Conservation (phyloP, 1,140 invertebrate species). For the Sminthurides bifidus region DNA sequence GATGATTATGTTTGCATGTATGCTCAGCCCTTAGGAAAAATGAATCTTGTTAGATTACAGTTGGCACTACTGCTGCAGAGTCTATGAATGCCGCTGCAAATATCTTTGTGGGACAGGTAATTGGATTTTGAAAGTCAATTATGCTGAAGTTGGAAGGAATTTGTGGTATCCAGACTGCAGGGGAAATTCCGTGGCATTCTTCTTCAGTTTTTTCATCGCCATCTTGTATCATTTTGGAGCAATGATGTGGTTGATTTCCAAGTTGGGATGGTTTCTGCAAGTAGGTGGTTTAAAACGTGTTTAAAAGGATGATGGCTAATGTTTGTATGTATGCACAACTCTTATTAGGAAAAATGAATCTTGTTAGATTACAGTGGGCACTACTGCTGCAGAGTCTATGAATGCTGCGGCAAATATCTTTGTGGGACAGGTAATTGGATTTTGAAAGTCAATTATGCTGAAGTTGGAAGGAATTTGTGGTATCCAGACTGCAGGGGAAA, state of each 20-base stretch:
- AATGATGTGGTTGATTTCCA: constrained; percentile 75
- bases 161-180: not conserved
- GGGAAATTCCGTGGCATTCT: constrained; percentile 62
- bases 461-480: not conserved
- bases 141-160: too few species aligned
- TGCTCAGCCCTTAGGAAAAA: too few species aligned
- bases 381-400: constrained; percentile 83
- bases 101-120: constrained; percentile 26
- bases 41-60: constrained; percentile 37
- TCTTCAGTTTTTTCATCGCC: constrained; percentile 76
- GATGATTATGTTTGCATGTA: not conserved
- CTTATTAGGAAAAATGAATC: not conserved
- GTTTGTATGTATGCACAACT: not conserved
- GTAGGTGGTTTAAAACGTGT: constrained; percentile 11
- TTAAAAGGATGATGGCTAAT: constrained; percentile 5
- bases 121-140: too few species aligned
- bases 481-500: not conserved
- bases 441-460: not conserved
- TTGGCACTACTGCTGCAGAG: constrained; percentile 82
- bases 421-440: constrained; percentile 15
- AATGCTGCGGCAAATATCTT: constrained; percentile 51
- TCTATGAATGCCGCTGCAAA: constrained; percentile 68
- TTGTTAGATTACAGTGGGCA: constrained; percentile 49
- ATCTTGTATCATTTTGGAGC: constrained; percentile 74
- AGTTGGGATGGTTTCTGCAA: constrained; percentile 64